These are phyloP conservation scores for Hippasteria phrygiana DNA, from an alignment of 53 echinoderm and acorn worm species.

Conservation along the genomic window DNA sequence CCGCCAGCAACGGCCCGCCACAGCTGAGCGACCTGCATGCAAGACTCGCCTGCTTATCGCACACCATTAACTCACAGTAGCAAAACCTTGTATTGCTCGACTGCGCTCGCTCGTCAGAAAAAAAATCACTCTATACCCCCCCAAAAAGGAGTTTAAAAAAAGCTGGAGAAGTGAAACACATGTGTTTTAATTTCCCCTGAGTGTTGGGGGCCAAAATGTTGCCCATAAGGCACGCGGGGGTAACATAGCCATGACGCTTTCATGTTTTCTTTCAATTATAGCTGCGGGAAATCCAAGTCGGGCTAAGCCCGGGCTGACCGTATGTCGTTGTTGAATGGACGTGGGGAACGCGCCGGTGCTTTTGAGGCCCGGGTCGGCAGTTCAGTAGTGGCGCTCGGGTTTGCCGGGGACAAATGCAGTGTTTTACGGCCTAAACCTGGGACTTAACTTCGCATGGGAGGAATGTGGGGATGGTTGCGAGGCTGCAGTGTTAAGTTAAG, in stretches of 20 bases:
- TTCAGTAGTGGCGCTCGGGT: constrained; percentile 37
- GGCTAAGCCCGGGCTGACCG: constrained; percentile 54
- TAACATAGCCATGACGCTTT: constrained; percentile 58
- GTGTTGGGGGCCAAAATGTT: constrained; percentile 52
- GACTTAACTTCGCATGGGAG: neutral
- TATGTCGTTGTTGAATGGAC: constrained; percentile 50
- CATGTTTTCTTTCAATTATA: constrained; percentile 71
- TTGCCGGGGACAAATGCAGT: neutral
- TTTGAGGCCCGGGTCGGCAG: constrained; percentile 28
- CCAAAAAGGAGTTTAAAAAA: constrained; percentile 16
- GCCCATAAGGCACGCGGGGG: constrained; percentile 54
- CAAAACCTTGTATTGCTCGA: neutral
- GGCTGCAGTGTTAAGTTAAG: neutral
- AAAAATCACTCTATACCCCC: neutral
- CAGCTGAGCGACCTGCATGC: constrained; percentile 16
- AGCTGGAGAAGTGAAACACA: neutral
- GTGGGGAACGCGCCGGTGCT: constrained; percentile 12
- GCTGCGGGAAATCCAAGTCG: constrained; percentile 53
- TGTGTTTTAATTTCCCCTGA: constrained; percentile 66
- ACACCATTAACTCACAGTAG: neutral
- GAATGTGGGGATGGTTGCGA: neutral
- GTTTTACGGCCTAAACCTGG: neutral
- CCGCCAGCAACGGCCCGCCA: neutral
- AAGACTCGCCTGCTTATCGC: constrained; percentile 1
- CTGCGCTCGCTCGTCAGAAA: neutral